These are phyloP conservation scores for Dipodomys merriami DNA, from an alignment of 2,113 vertebrate species.

Conservation along the genomic window DNA sequence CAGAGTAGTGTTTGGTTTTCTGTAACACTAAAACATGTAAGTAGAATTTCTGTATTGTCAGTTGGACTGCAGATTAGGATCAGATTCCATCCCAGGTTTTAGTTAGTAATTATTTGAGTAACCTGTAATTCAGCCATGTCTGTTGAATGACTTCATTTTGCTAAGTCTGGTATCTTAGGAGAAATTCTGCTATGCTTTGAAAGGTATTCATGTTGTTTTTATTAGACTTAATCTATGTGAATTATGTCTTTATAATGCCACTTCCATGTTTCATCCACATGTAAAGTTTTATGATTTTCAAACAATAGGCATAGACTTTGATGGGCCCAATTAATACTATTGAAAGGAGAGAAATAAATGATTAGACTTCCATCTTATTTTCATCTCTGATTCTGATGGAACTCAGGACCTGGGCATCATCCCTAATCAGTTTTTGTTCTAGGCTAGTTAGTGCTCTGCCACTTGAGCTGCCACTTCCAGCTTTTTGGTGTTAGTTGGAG, in stretches of 20 bases:
- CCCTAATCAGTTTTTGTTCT: background rate
- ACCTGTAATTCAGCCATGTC: background rate
- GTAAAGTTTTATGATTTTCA: conserved; percentile 30
- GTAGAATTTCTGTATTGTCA: conserved; percentile 17
- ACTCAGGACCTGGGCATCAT: no score
- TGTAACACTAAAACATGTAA: conserved; percentile 28
- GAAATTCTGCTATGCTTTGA: conserved; percentile 20
- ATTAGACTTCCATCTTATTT: background rate
- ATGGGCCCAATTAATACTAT: background rate
- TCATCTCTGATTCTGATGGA: background rate
- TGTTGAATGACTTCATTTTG: conserved; percentile 43
- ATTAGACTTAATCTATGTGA: background rate
- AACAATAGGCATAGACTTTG: background rate
- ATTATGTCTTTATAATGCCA: background rate
- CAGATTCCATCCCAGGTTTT: conserved; percentile 32
- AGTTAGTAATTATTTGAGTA: background rate
- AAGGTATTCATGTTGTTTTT: conserved; percentile 26
- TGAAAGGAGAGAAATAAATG: background rate
- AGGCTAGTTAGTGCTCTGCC: background rate
- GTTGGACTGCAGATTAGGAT: background rate
- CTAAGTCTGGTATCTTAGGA: conserved; percentile 27
- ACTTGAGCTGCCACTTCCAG: background rate
- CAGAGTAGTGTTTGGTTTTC: conserved; percentile 37
- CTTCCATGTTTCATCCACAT: background rate
- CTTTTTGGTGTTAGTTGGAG: background rate